These are phyloP conservation scores for Himalopsyche tibetana DNA, from an alignment of 2,888 invertebrate species.

Conservation along the genomic window DNA sequence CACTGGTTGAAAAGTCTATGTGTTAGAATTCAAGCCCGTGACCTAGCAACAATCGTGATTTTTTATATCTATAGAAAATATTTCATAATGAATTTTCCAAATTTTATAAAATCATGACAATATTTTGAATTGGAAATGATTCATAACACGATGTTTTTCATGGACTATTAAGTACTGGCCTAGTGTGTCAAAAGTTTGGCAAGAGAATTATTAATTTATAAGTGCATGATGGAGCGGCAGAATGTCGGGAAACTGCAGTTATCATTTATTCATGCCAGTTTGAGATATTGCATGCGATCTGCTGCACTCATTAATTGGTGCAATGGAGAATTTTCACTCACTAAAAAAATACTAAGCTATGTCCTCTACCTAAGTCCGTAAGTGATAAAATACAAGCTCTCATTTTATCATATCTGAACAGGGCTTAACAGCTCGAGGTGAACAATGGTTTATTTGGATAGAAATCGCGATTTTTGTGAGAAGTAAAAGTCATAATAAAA, in stretches of 20 bases:
- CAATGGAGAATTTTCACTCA: neutral
- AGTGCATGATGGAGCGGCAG: neutral
- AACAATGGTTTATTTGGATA: too few relatives aligned
- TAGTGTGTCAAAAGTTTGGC: conserved; percentile 1
- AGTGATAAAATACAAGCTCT: too few relatives aligned
- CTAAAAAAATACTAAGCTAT: too few relatives aligned
- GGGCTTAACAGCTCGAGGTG: too few relatives aligned
- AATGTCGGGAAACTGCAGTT: conserved; percentile 1
- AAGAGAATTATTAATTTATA: neutral
- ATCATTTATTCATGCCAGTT: neutral
- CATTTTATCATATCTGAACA: too few relatives aligned
- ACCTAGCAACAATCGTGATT: neutral
- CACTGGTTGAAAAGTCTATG: too few relatives aligned
- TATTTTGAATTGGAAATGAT: neutral
- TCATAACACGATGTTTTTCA: neutral
- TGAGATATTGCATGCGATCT: neutral
- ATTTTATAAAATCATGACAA: neutral
- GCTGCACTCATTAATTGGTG: conserved; percentile 12
- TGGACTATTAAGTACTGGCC: neutral
- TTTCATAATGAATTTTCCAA: neutral
- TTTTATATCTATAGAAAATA: too few relatives aligned
- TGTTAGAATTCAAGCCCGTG: neutral
- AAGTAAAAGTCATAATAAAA: too few relatives aligned
- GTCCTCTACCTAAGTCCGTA: too few relatives aligned
- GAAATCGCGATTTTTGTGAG: too few relatives aligned